These are phyloP conservation scores for Danio jaintianensis DNA, from an alignment of 2,797 vertebrate species.

Conservation along the genomic window DNA sequence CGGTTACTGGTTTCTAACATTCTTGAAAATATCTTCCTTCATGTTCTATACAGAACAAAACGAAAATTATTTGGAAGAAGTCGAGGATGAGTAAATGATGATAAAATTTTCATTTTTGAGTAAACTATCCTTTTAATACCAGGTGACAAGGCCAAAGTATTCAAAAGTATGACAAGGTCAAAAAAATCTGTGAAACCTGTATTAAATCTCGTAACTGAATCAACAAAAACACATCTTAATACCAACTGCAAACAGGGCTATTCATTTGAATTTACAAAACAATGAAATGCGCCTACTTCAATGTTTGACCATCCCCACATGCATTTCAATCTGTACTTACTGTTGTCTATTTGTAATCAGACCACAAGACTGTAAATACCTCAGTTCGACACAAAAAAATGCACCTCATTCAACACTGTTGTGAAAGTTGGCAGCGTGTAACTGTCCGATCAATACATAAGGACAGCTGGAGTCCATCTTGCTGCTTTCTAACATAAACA, in stretches of 20 bases:
- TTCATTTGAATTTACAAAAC: background rate
- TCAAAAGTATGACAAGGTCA: too few species aligned
- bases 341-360: background rate
- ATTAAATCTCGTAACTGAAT: too few species aligned
- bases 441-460: slow-evolving; percentile 10
- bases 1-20: too few species aligned
- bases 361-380: background rate
- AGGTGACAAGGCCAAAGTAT: too few species aligned
- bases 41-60: too few species aligned
- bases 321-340: background rate
- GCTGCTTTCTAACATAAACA: slow-evolving; percentile 12
- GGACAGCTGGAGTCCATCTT: slow-evolving; percentile 25
- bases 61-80: too few species aligned
- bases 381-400: background rate
- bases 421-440: background rate
- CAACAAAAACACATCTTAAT: too few species aligned
- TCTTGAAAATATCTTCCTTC: too few species aligned
- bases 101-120: too few species aligned
- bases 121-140: too few species aligned
- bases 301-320: background rate
- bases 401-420: background rate
- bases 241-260: background rate
- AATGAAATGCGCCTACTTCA: background rate
- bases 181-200: too few species aligned
- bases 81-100: too few species aligned